Percentiles rank a stretch among this genome's conserved stretches.
Conservation (phyloP, 2,888 invertebrate species). For the Crematogaster levior region DNA sequence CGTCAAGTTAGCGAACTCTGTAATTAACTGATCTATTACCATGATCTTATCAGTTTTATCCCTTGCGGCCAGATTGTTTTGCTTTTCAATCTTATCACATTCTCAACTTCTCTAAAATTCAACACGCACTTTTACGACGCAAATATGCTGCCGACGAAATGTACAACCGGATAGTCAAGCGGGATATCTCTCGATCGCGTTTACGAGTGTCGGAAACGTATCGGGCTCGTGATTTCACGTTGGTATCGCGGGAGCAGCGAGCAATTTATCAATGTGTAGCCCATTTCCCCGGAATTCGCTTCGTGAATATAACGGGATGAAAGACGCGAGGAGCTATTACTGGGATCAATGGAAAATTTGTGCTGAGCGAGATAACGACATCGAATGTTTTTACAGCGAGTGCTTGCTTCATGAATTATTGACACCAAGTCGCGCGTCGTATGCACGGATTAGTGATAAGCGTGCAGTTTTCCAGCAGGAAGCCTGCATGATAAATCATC, state of each 20-base stretch:
- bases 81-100: background rate
- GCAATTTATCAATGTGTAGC: slow-evolving; percentile 35
- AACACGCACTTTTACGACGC: background rate
- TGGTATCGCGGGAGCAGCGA: slow-evolving; percentile 26
- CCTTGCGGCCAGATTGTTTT: slow-evolving; percentile 11
- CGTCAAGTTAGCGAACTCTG: slow-evolving; percentile 31
- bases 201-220: slow-evolving; percentile 42
- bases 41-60: slow-evolving; percentile 24
- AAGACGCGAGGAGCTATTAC: slow-evolving; percentile 34
- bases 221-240: slow-evolving; percentile 35
- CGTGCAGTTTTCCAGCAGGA: background rate
- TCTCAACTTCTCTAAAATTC: slow-evolving; percentile 8
- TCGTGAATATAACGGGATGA: slow-evolving; percentile 36
- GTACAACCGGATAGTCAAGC: background rate
- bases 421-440: slow-evolving; percentile 14
- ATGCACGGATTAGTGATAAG: slow-evolving; percentile 23
- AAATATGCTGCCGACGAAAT: slow-evolving; percentile 18
- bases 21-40: slow-evolving; percentile 59
- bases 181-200: slow-evolving; percentile 46
- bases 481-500: slow-evolving; percentile 25
- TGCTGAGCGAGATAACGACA: slow-evolving; percentile 8
- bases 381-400: slow-evolving; percentile 17
- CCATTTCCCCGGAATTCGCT: slow-evolving; percentile 19
- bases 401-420: slow-evolving; percentile 36
- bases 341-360: slow-evolving; percentile 44